Conservation (phyloP, 1,140 invertebrate species). For the Drosophila pachea region DNA sequence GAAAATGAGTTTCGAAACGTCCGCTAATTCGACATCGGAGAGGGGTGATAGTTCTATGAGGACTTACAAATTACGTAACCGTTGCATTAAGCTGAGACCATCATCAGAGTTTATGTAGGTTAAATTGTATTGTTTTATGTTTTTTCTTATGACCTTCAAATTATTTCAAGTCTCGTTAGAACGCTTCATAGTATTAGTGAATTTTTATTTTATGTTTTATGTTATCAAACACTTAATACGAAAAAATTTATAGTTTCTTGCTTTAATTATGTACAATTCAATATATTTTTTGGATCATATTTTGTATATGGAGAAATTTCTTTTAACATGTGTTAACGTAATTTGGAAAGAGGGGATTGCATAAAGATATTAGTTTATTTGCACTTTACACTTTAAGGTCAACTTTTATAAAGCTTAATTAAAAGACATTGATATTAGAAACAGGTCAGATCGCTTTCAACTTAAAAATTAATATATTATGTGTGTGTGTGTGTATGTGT, state of each 20-base stretch:
- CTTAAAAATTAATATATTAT: slow-evolving; percentile 59
- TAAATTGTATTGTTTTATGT: background rate
- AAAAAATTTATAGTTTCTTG: background rate
- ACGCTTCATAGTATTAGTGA: too few relatives aligned
- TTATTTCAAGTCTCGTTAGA: background rate
- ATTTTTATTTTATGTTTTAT: background rate
- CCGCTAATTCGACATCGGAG: background rate
- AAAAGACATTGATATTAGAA: slow-evolving; percentile 14
- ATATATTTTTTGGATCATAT: background rate
- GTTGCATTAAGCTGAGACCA: slow-evolving; percentile 54
- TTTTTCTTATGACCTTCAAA: background rate
- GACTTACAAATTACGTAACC: slow-evolving; percentile 55
- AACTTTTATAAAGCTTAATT: slow-evolving; percentile 65
- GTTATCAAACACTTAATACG: background rate
- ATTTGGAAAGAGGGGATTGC: slow-evolving; percentile 4
- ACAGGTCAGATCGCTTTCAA: slow-evolving; percentile 44
- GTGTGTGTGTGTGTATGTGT: slow-evolving; percentile 4
- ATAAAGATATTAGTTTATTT: slow-evolving; percentile 31
- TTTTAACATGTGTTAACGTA: background rate
- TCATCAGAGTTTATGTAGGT: slow-evolving; percentile 65
- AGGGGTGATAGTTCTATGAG: slow-evolving; percentile 18
- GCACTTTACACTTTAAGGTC: slow-evolving; percentile 62
- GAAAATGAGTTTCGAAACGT: slow-evolving; percentile 46
- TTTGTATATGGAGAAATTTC: background rate
- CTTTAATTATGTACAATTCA: slow-evolving; percentile 1